phyloP scores from a whole-genome alignment of 64 coral and sea anemone species.

The Dendrophyllia cribrosa region DNA sequence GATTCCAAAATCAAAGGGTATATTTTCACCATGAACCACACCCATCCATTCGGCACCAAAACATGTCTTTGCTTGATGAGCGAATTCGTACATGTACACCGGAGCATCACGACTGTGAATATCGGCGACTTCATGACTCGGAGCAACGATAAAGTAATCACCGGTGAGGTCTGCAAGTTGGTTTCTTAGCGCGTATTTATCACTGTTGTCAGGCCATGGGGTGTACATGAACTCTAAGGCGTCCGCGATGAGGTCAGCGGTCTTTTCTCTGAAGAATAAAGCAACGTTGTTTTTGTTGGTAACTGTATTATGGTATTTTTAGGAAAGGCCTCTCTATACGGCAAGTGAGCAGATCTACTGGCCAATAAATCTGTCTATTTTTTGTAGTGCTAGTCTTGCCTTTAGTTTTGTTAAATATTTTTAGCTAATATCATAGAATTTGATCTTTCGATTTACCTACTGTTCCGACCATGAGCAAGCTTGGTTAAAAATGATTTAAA shows the following conservation, averaged over 20 bases:
- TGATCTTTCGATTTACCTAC: not conserved
- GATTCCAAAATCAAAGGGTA: slow-evolving; percentile 52
- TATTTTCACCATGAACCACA: slow-evolving; percentile 57
- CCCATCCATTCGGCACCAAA: slow-evolving; percentile 25
- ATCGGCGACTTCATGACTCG: slow-evolving; percentile 62
- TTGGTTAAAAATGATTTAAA: slow-evolving; percentile 20
- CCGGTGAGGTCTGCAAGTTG: slow-evolving; percentile 44
- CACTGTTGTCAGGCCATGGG: slow-evolving; percentile 54
- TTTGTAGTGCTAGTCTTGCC: too few relatives aligned
- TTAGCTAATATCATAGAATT: too few relatives aligned
- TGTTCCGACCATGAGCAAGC: not conserved
- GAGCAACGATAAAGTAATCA: slow-evolving; percentile 56
- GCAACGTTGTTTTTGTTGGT: not conserved
- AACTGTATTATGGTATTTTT: too few relatives aligned
- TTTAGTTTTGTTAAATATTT: too few relatives aligned
- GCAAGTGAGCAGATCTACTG: too few relatives aligned
- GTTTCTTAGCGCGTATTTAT: slow-evolving; percentile 38
- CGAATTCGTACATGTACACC: slow-evolving; percentile 74
- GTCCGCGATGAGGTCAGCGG: not conserved
- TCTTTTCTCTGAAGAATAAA: not conserved
- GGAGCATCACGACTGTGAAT: slow-evolving; percentile 60
- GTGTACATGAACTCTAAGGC: slow-evolving; percentile 67
- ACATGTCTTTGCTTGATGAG: slow-evolving; percentile 39
- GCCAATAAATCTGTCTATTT: too few relatives aligned
- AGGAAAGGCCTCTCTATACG: too few relatives aligned